These are phyloP conservation scores for Cavia porcellus DNA, from an alignment of 2,113 vertebrate species.

Conservation along the genomic window DNA sequence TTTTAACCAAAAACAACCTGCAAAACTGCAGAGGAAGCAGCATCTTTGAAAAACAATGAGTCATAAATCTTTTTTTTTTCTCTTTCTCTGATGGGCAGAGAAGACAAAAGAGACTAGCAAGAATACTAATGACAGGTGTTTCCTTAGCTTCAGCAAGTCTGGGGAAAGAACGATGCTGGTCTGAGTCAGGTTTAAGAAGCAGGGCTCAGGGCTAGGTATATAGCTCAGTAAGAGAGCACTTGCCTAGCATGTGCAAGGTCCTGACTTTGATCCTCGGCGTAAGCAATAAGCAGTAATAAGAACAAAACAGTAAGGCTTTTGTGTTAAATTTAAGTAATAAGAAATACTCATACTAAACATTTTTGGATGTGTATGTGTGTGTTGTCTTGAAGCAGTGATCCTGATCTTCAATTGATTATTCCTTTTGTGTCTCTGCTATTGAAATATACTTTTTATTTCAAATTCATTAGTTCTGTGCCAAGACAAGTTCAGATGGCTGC, in stretches of 20 bases:
- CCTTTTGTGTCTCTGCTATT: not conserved
- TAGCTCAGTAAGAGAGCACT: not conserved
- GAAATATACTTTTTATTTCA: conserved; percentile 40
- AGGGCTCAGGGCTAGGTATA: not conserved
- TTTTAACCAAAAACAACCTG: conserved; percentile 77
- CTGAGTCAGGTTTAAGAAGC: conserved; percentile 39
- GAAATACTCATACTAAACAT: conserved; percentile 65
- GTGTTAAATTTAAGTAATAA: conserved; percentile 43
- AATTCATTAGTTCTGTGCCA: conserved; percentile 47
- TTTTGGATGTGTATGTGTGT: conserved; percentile 22
- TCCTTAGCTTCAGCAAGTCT: conserved; percentile 66
- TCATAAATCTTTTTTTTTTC: conserved; percentile 66
- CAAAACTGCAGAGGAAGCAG: conserved; percentile 80
- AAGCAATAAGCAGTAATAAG: not conserved
- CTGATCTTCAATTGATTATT: conserved; percentile 44
- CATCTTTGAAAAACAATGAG: conserved; percentile 84
- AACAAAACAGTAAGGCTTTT: not conserved
- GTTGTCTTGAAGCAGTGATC: not conserved
- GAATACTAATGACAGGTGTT: conserved; percentile 45
- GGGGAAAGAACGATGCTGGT: conserved; percentile 6
- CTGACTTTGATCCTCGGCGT: not conserved
- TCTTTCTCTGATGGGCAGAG: conserved; percentile 61
- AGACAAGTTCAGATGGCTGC: conserved; percentile 12
- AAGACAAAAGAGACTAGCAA: conserved; percentile 49
- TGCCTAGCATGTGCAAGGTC: not conserved